These are phyloP conservation scores for Drosophila hydei DNA, from an alignment of 1,140 invertebrate species.

Conservation along the genomic window DNA sequence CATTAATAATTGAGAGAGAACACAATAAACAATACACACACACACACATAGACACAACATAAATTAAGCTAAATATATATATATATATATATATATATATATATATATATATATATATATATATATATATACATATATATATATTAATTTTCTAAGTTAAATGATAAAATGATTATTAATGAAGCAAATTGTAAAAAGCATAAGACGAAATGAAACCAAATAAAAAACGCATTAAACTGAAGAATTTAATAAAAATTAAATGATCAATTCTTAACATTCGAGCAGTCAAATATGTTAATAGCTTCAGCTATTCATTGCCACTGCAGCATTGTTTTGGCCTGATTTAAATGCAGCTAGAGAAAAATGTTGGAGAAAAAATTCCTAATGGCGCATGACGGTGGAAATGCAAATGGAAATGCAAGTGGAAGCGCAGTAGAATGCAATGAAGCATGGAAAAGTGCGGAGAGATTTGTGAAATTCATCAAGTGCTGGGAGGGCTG, in stretches of 20 bases:
- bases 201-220: constrained; percentile 70
- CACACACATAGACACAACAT: constrained; percentile 14
- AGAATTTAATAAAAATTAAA: constrained; percentile 80
- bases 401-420: constrained; percentile 58
- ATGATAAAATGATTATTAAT: constrained; percentile 24
- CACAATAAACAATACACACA: constrained; percentile 16
- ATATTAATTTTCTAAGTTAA: constrained; percentile 59
- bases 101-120: too few species aligned
- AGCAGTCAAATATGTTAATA: constrained; percentile 24
- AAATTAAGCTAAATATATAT: too few species aligned
- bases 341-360: not conserved
- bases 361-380: constrained; percentile 18
- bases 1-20: constrained; percentile 45
- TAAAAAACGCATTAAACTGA: constrained; percentile 75
- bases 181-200: constrained; percentile 72
- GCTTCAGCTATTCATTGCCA: constrained; percentile 43
- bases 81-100: too few species aligned
- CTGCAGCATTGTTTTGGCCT: constrained; percentile 5
- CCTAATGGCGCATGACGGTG: constrained; percentile 36
- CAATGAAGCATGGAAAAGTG: constrained; percentile 18
- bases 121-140: too few species aligned
- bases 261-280: constrained; percentile 41
- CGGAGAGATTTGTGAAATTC: constrained; percentile 14
- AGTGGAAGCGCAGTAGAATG: constrained; percentile 33
- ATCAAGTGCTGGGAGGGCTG: not conserved